Percentiles rank a stretch among this genome's conserved stretches.
Conservation (phyloP, 2,113 vertebrate genomes). For the Lasiurus cinereus region DNA sequence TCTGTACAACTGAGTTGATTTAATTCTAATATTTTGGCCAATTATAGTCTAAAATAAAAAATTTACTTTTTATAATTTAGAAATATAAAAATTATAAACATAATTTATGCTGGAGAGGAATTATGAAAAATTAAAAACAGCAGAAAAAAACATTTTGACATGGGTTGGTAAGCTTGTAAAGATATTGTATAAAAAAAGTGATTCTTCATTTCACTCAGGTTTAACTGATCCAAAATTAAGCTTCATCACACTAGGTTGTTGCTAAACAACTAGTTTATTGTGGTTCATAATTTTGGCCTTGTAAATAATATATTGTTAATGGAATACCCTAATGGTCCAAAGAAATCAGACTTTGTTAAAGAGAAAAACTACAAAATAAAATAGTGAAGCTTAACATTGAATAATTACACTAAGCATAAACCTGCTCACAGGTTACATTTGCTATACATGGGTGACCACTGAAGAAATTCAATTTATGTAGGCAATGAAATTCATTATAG, state of each 20-base stretch:
- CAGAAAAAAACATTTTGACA: background rate
- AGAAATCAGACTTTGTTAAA: slow-evolving; percentile 76
- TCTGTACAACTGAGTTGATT: slow-evolving; percentile 19
- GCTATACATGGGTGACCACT: background rate
- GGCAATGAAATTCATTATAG: slow-evolving; percentile 21
- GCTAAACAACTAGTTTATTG: slow-evolving; percentile 86
- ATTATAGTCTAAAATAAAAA: background rate
- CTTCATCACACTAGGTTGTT: slow-evolving; percentile 69
- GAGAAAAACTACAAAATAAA: slow-evolving; percentile 44
- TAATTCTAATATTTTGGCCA: slow-evolving; percentile 28
- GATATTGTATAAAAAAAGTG: slow-evolving; percentile 63
- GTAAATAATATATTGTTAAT: slow-evolving; percentile 82
- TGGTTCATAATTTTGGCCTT: slow-evolving; percentile 75
- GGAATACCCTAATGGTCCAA: slow-evolving; percentile 58
- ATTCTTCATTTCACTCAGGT: slow-evolving; percentile 49
- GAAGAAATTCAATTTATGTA: background rate
- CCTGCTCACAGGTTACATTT: background rate
- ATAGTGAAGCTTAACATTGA: slow-evolving; percentile 48
- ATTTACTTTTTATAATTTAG: slow-evolving; percentile 2
- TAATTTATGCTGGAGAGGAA: slow-evolving; percentile 56
- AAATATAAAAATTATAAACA: background rate
- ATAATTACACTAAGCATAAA: background rate
- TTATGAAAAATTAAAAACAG: slow-evolving; percentile 49
- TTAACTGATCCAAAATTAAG: slow-evolving; percentile 83
- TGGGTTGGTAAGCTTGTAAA: background rate